Evolutionary conservation across 2,888 invertebrate species (phyloP), one percentile per base, ranked within the genome.

Genomic region (Ochropacha duplaris): DNA sequence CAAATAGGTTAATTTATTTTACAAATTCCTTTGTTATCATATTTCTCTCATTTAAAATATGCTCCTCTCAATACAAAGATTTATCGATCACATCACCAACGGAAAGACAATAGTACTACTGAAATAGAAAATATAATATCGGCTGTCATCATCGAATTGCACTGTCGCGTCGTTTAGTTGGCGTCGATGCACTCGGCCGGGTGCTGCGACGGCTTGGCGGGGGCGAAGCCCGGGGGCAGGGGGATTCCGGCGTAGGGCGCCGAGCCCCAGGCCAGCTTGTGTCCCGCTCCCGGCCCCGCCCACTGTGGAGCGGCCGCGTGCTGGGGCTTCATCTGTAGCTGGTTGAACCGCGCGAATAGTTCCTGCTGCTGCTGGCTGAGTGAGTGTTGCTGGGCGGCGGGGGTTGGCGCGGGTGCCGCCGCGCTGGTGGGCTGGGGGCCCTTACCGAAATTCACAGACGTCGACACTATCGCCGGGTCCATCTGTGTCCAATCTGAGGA

Each of bases 391-490:
- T 1, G 14, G 8, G 44, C 16, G 9, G 44, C 8, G 2, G 44
- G 9, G 6, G 1, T 5, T 4, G 9, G 5, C 55, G 58, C 58
- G 63, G 57, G 61, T 55, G 39, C 12, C 1, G 34, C 3, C 2
- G 68, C 55, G 55, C 69, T 54, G 65, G 67, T 8, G 8, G 28
- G 8, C 56, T 61, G 80, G 22, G 71, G 64, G 59, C 62, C 65
- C 72, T 86, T 93, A 74, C 88, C 88, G 78, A 88, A 93, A 83
- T 91, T 93, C 65, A 95, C 94, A 64, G 95, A 95, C 65, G 95
- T 96, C 64, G 96, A 95, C 85, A 97, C 95, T 74, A 98, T 98
- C 69, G 98, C 98, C 60, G 98, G 98, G 94, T 99, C 98, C 94
- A 98, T 95, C 69, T 97, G 95, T 74, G 97, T 97, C 97, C 98